Conservation (phyloP, 2,797 vertebrate species). For the Ciconia nigra region DNA sequence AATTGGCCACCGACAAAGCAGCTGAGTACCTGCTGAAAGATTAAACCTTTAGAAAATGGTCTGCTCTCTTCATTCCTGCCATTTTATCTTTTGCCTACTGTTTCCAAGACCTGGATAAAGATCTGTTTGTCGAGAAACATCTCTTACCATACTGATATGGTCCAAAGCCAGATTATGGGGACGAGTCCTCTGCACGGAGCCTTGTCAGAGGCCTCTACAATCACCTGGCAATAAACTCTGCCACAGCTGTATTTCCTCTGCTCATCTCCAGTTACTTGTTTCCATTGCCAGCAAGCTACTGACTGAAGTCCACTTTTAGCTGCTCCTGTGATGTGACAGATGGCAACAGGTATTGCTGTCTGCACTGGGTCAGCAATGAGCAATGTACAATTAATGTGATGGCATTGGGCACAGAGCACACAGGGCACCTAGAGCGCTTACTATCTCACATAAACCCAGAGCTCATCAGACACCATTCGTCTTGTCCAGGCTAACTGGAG, state of each 20-base stretch:
- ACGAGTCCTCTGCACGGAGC: not conserved
- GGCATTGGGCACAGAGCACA: not conserved
- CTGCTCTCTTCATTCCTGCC: not conserved
- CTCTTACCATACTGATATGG: not conserved
- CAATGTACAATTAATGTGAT: not conserved
- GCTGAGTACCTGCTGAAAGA: not conserved
- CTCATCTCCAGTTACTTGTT: not conserved
- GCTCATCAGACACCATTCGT: not conserved
- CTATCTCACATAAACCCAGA: not conserved
- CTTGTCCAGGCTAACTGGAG: not conserved
- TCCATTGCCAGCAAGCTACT: not conserved
- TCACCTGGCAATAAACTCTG: not conserved
- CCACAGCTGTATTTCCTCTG: not conserved
- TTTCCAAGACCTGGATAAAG: not conserved
- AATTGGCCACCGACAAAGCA: not conserved
- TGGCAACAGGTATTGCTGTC: not conserved
- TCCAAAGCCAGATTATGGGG: not conserved
- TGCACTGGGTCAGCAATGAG: not conserved
- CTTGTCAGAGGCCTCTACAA: not conserved
- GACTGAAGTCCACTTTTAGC: not conserved
- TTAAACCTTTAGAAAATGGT: not conserved
- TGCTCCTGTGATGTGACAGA: not conserved
- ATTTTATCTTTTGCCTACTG: not conserved
- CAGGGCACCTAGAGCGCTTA: not conserved
- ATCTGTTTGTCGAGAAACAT: not conserved